Percentiles rank a stretch among this genome's conserved stretches.
These are phyloP conservation scores for Polylopha cassiicola DNA, from an alignment of 2,888 invertebrate species.

Conservation along the genomic window DNA sequence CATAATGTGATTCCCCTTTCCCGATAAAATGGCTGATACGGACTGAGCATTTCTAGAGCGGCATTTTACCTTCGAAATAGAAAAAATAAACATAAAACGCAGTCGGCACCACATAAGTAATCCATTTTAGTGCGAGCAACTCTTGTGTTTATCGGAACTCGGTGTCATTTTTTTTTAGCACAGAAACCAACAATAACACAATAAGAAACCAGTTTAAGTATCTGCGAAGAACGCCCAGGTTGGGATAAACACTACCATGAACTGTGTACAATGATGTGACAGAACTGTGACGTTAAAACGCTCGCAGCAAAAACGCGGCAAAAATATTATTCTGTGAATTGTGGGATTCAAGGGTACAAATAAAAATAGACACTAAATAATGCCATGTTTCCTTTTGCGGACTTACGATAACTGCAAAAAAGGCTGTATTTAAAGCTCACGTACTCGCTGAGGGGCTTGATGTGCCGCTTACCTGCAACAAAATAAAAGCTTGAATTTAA, in stretches of 20 bases:
- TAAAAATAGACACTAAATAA: conserved; percentile 20
- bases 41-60: not conserved
- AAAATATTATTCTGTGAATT: conserved; percentile 16
- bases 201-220: conserved; percentile 21
- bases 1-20: no score
- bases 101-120: conserved; percentile 14
- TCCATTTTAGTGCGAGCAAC: conserved; percentile 20
- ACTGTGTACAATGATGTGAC: conserved; percentile 20
- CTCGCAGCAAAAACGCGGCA: conserved; percentile 10
- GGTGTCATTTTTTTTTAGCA: conserved; percentile 21
- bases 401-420: conserved; percentile 11
- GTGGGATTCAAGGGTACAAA: conserved; percentile 13
- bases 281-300: conserved; percentile 21
- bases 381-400: conserved; percentile 15
- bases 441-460: conserved; percentile 29
- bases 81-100: conserved; percentile 13
- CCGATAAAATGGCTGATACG: no score
- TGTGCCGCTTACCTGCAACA: conserved; percentile 43
- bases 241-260: conserved; percentile 10
- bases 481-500: conserved; percentile 25
- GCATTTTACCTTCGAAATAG: conserved; percentile 9
- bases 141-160: conserved; percentile 21
- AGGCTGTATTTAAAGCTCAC: conserved; percentile 7
- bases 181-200: conserved; percentile 6
- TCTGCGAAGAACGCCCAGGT: conserved; percentile 4